Evolutionary conservation across 2,888 invertebrate species (phyloP), one percentile per base, ranked within the genome.

Genomic region (Myopa testacea): DNA sequence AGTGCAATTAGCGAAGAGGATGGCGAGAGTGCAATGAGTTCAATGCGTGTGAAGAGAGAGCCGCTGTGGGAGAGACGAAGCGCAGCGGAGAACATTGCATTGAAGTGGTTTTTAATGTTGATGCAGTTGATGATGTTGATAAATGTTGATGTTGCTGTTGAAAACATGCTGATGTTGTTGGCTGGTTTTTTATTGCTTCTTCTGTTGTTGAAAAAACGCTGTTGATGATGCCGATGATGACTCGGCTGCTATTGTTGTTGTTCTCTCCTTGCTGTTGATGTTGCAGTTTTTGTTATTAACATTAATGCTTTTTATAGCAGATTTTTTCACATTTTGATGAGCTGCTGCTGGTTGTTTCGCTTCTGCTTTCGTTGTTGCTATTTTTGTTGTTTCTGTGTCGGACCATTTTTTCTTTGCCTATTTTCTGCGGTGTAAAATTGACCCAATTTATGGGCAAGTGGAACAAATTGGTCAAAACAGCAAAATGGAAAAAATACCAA

Each of bases 391-490:
- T 52, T 73, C 34, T 73, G 62, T 63, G 7, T 12, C 8, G 34
- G 26, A 26, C 26, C 65, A 45, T 55, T 62, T 40, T 63, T 45
- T 60, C 55, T 69, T 4, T 50, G n/a, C 69, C 50, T 8, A 19
- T 60, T 78, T 75, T 45, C 12, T 16, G 60, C 65, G 8, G 70
- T 55, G 63, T 40, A 37, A 62, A 73, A 76, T 77, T 86, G 87
- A 87, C 87, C 87, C 85, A 87, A 86, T 87, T 87, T 82, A 76
- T 80, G 81, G 45, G 85, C 87, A 87, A 87, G 87, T 87, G 87
- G 86, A 87, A 86, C 86, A 84, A 82, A 84, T 82, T 83, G 83
- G 82, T 83, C 84, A 85, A 45, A 45, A 85, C 82, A 83, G 79
- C 81, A 70, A 63, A 67, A 26, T 19, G 62, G 45, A n/a, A 60